Conservation (phyloP, 2,113 vertebrate genomes). For the Cyprinus carpio region DNA sequence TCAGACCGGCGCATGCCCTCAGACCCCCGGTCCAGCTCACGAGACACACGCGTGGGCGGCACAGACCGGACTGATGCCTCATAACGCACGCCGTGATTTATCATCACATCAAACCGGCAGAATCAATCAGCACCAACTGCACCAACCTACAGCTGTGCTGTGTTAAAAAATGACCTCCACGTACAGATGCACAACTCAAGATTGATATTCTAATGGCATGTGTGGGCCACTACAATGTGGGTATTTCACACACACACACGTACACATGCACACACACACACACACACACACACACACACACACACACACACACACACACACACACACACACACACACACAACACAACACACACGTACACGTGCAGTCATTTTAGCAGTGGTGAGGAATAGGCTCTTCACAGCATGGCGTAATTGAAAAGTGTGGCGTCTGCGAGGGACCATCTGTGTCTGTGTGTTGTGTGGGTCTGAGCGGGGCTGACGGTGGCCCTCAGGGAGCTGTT, state of each 20-base stretch:
- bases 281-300: not conserved
- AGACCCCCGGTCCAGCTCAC: conserved; percentile 32
- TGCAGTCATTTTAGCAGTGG: conserved; percentile 58
- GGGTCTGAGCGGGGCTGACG: conserved; percentile 68
- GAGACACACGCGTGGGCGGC: conserved; percentile 49
- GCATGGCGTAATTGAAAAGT: conserved; percentile 76
- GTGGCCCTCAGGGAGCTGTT: conserved; percentile 81
- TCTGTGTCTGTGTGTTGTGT: conserved; percentile 75
- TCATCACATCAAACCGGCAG: conserved; percentile 50
- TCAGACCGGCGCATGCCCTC: conserved; percentile 27
- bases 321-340: no score
- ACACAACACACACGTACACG: no score
- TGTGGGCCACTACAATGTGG: not conserved
- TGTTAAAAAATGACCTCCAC: conserved; percentile 36
- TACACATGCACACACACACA: not conserved
- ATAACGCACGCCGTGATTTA: conserved; percentile 72
- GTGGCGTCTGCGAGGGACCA: conserved; percentile 70
- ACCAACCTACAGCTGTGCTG: conserved; percentile 36
- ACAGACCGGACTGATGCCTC: conserved; percentile 29
- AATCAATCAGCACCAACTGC: conserved; percentile 43
- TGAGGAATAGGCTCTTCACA: conserved; percentile 70
- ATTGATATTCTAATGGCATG: conserved; percentile 43
- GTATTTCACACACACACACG: conserved; percentile 22
- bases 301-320: no score
- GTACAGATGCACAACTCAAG: conserved; percentile 16